A percentile compares a stretch with the other conserved stretches of the same genome.
These are phyloP conservation scores for Ornithoptera priamus DNA, from an alignment of 2,888 invertebrate species.

Conservation along the genomic window DNA sequence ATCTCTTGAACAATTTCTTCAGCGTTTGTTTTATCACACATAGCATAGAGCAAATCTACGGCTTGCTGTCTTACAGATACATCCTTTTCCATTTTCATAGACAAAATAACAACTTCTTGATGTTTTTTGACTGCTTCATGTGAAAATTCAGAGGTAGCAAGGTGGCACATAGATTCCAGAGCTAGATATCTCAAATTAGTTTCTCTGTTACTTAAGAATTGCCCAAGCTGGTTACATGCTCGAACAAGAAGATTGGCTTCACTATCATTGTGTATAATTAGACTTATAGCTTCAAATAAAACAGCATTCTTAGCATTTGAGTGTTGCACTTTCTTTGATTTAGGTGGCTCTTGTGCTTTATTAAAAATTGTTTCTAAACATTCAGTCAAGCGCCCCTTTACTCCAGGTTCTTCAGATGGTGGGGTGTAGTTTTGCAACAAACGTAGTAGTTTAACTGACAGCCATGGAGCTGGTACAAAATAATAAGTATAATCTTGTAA, in stretches of 20 bases:
- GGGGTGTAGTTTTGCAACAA: conserved; percentile 99
- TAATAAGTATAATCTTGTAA: conserved; percentile 99
- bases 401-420: conserved; percentile 96
- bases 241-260: conserved; percentile 97
- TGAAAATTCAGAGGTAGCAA: conserved; percentile 99
- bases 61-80: conserved; percentile 98
- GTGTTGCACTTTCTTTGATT: conserved; percentile 99
- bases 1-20: conserved; percentile 99
- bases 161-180: conserved; percentile 99
- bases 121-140: conserved; percentile 99
- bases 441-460: conserved; percentile 97
- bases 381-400: conserved; percentile 96
- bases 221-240: conserved; percentile 99
- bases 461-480: conserved; percentile 99
- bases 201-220: conserved; percentile 97
- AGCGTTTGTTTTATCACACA: conserved; percentile 99
- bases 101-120: conserved; percentile 98
- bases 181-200: conserved; percentile 99
- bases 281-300: conserved; percentile 99
- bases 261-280: conserved; percentile 99
- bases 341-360: conserved; percentile 99
- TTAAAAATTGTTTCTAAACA: conserved; percentile 98
- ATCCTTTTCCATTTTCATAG: conserved; percentile 99
- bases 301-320: conserved; percentile 99
- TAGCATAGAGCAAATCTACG: conserved; percentile 98